Conservation (phyloP, 2,888 invertebrate genomes). For the Drosophila ezoana region DNA sequence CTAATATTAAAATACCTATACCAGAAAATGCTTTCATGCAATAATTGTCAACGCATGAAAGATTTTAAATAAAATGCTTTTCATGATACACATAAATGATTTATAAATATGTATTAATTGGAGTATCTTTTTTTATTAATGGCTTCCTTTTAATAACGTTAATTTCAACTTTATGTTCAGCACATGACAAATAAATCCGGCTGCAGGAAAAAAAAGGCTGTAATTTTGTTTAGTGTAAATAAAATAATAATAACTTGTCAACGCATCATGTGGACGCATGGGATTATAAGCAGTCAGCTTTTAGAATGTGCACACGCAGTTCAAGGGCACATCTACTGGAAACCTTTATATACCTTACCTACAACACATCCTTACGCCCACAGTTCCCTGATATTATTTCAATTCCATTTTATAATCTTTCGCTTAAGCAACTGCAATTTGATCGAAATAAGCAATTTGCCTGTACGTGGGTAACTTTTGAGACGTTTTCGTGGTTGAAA, state of each 20-base stretch:
- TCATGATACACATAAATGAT: too few species aligned
- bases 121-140: too few species aligned
- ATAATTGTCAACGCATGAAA: too few species aligned
- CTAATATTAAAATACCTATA: too few species aligned
- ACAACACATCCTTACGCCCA: neutral
- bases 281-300: neutral
- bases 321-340: constrained; percentile 6
- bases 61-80: too few species aligned
- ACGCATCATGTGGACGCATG: neutral
- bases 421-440: constrained; percentile 26
- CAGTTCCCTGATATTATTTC: constrained; percentile 1
- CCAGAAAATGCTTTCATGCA: too few species aligned
- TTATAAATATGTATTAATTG: too few species aligned
- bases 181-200: neutral
- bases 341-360: neutral
- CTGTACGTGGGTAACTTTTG: constrained; percentile 21
- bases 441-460: constrained; percentile 25
- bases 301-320: constrained; percentile 5
- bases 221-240: constrained; percentile 2
- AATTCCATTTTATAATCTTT: constrained; percentile 6
- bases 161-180: neutral
- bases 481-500: constrained; percentile 13
- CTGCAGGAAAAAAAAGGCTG: neutral
- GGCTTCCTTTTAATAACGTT: too few species aligned
- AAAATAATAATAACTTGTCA: neutral